These are phyloP conservation scores for Cynocephalus volans DNA, from an alignment of 2,113 vertebrate species.

Conservation along the genomic window DNA sequence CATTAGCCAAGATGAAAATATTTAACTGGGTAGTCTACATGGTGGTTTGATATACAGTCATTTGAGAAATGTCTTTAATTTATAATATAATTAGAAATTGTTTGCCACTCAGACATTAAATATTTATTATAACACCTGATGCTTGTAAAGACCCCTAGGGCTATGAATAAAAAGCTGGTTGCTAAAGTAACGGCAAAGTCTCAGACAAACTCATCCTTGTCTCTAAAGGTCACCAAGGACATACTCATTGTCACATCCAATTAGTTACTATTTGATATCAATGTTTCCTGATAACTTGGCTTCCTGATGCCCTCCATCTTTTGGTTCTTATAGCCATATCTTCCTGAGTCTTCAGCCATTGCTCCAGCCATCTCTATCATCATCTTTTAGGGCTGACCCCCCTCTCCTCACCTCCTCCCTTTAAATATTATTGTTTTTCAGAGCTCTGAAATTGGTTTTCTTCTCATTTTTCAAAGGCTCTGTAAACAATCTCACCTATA, in stretches of 20 bases:
- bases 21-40: not conserved
- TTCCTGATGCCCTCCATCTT: not conserved
- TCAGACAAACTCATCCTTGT: not conserved
- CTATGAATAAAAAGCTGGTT: constrained; percentile 49
- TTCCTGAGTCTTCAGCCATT: not conserved
- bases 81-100: not conserved
- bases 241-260: not conserved
- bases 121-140: constrained; percentile 63
- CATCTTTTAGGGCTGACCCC: not conserved
- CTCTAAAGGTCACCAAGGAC: not conserved
- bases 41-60: not conserved
- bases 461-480: constrained; percentile 43
- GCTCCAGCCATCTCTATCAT: not conserved
- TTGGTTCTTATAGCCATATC: not conserved
- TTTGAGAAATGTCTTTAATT: constrained; percentile 42
- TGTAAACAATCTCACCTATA: not conserved
- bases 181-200: constrained; percentile 13
- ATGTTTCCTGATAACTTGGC: not conserved
- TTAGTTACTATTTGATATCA: not conserved
- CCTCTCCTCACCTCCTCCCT: not conserved
- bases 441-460: constrained; percentile 30
- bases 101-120: constrained; percentile 65
- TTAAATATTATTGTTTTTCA: constrained; percentile 1
- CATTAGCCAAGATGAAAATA: constrained; percentile 43
- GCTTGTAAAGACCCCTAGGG: constrained; percentile 44